Base-by-base conservation (phyloP, 2,797 vertebrate species). In the Gymnothorax reevesii region DNA sequence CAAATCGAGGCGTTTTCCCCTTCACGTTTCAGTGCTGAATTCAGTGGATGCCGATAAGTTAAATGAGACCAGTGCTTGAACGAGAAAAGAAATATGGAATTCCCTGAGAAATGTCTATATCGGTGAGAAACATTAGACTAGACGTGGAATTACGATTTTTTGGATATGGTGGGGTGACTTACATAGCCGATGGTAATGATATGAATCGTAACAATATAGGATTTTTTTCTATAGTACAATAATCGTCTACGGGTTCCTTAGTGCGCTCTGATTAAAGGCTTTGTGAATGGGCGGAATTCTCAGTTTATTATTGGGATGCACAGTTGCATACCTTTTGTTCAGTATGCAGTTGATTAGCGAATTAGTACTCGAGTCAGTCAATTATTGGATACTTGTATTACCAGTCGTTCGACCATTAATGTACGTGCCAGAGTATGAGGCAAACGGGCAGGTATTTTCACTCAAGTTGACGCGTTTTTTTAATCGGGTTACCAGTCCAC, bases 401-500 rank as follows among this genome's bases (percentile, higher is more conserved):
- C 54, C 7, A 0, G 49, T 54, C 42, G n/a, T 52, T 22, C 33
- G 3, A 79, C 27, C 75, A n/a, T 49, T 54, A 10, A 20, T 20
- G n/a, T 79, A 33, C 17, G 49, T n/a, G 7, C 75, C 57, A 64
- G 64, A 20, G 49, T 82, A 22, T 83, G 64, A 3, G 62, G 62
- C 54, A 17, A 25, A 69, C 17, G n/a, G 60, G 52, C 42, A 75
- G 25, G 17, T 83, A n/a, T 83, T 83, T 83, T 83, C 52, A 7
- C 12, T 54, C 33, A 20, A 22, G 54, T 25, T 73, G 66, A 64
- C 82, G 54, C 82, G 83, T 80, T 82, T 86, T 86, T 86, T 59
- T 80, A 89, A 64, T 87, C 91, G 89, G 93, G 93, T 93, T 91
- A 92, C 91, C 90, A 92, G 89, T 87, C 85, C 86, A 84, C 71